Conservation (phyloP, 1,140 invertebrate genomes). For the Magallana gigas region DNA sequence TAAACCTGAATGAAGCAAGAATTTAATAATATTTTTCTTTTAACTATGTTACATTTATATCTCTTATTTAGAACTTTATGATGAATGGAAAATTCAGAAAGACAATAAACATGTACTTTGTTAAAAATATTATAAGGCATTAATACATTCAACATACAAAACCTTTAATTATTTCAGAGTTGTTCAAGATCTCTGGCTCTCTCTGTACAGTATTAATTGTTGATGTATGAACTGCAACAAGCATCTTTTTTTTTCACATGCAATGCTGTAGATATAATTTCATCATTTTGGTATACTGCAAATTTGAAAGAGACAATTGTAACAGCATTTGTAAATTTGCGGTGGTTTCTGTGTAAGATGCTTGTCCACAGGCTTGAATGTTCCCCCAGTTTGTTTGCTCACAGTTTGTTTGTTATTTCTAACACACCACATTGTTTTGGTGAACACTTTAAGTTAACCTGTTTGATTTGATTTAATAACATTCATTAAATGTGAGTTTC, state of each 20-base stretch:
- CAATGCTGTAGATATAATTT: not conserved
- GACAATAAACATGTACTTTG: too few relatives aligned
- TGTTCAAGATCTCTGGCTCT: not conserved
- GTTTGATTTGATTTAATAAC: not conserved
- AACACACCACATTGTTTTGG: not conserved
- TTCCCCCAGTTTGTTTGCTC: not conserved
- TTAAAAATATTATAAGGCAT: too few relatives aligned
- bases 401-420: not conserved
- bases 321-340: not conserved
- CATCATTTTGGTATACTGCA: too few relatives aligned
- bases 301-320: not conserved
- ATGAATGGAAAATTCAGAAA: too few relatives aligned
- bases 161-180: too few relatives aligned
- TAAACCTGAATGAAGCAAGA: too few relatives aligned
- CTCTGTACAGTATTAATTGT: not conserved
- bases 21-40: too few relatives aligned
- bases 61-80: too few relatives aligned
- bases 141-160: too few relatives aligned
- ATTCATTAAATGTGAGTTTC: not conserved
- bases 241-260: conserved; percentile 11
- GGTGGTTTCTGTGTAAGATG: conserved; percentile 16
- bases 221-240: not conserved
- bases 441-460: not conserved
- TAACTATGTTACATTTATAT: too few relatives aligned
- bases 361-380: not conserved